phyloP scores from a whole-genome alignment of 2,797 vertebrate species.

The Decapterus maruadsi region DNA sequence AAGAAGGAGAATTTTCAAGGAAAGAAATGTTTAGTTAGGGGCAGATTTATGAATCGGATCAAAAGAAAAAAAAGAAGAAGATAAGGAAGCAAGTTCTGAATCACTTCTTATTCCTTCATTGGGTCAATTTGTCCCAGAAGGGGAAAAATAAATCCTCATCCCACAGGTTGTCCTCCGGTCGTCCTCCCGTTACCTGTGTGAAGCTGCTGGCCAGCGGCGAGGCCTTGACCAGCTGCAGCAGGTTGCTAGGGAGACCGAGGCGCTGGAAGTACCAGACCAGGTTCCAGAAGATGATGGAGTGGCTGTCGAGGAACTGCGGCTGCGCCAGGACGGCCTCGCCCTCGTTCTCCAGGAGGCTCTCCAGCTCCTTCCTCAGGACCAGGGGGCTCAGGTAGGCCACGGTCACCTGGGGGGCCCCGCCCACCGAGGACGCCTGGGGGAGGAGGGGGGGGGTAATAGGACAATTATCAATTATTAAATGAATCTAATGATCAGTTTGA shows the following conservation, averaged over 20 bases:
- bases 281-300: conserved; percentile 98
- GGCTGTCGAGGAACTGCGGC: conserved; percentile 90
- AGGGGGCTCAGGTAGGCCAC: conserved; percentile 94
- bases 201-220: conserved; percentile 82
- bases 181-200: conserved; percentile 75
- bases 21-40: no score
- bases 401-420: conserved; percentile 81
- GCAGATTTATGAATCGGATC: no score
- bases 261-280: conserved; percentile 95
- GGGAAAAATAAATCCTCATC: no score
- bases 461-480: no score
- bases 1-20: no score
- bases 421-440: conserved; percentile 64
- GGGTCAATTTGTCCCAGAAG: no score
- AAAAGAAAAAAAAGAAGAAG: no score
- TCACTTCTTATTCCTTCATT: no score
- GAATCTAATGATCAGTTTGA: no score
- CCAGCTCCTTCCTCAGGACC: conserved; percentile 94
- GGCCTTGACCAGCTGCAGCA: conserved; percentile 87
- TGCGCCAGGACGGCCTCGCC: conserved; percentile 91
- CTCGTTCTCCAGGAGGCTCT: conserved; percentile 94
- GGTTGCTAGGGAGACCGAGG: conserved; percentile 89
- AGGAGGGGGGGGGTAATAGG: no score
- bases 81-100: no score
- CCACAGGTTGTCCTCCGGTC: no score